Percentiles rank a stretch among this genome's conserved stretches.
Conservation (phyloP, 2,888 invertebrate species). For the Magallana nippona region DNA sequence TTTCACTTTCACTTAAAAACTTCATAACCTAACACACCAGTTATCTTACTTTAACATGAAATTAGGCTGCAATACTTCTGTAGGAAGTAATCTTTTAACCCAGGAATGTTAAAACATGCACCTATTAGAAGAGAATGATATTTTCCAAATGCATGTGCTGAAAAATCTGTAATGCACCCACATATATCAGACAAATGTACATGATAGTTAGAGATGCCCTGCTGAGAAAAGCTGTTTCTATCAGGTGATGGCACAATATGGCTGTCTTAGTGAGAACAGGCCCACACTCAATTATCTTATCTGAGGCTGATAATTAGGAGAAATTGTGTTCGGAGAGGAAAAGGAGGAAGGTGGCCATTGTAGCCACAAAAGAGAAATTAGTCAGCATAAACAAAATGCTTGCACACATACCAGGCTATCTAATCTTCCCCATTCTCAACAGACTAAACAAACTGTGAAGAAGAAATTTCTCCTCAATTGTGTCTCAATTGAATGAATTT, state of each 20-base stretch:
- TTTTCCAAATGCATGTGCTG: background rate
- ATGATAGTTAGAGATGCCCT: background rate
- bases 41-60: too few relatives aligned
- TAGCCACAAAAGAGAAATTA: slow-evolving; percentile 22
- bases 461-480: slow-evolving; percentile 24
- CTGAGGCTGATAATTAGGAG: slow-evolving; percentile 33
- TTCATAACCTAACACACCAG: too few relatives aligned
- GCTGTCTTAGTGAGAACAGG: slow-evolving; percentile 20
- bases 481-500: slow-evolving; percentile 25
- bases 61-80: too few relatives aligned
- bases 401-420: slow-evolving; percentile 29
- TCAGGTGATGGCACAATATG: slow-evolving; percentile 23
- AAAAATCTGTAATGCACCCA: background rate
- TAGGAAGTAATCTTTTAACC: too few relatives aligned
- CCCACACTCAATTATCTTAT: slow-evolving; percentile 29
- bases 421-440: background rate
- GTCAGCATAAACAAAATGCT: slow-evolving; percentile 16
- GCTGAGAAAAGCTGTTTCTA: slow-evolving; percentile 7
- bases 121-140: background rate
- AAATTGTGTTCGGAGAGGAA: slow-evolving; percentile 11
- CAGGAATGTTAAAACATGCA: too few relatives aligned
- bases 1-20: too few relatives aligned
- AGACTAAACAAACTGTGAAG: slow-evolving; percentile 29
- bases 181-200: background rate
- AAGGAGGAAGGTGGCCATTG: slow-evolving; percentile 23